Percentiles rank a stretch among this genome's conserved stretches.
Conservation (phyloP, 2,113 vertebrate genomes). For the Lamprotornis superbus region DNA sequence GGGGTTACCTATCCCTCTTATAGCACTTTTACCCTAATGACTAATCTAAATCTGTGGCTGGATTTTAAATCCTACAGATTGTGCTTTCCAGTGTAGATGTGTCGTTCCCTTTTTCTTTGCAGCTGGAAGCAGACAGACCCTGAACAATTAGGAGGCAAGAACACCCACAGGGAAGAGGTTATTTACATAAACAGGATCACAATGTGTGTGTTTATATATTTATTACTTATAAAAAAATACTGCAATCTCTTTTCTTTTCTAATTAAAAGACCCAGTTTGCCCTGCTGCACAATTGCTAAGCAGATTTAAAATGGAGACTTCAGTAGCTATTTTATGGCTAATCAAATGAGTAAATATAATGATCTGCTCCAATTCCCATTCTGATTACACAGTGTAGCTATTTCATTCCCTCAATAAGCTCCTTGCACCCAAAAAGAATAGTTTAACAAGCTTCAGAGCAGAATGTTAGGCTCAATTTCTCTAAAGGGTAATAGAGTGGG, state of each 20-base stretch:
- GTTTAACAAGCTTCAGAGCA: constrained; percentile 73
- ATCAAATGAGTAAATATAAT: constrained; percentile 74
- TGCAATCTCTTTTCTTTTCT: constrained; percentile 38
- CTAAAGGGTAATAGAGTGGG: constrained; percentile 70
- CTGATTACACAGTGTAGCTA: constrained; percentile 70
- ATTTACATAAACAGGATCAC: constrained; percentile 59
- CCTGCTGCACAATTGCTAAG: constrained; percentile 62
- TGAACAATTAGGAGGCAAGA: constrained; percentile 27
- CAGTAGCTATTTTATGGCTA: constrained; percentile 67
- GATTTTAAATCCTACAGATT: neutral
- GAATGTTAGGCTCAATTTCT: constrained; percentile 77
- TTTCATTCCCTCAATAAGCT: constrained; percentile 74
- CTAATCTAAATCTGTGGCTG: neutral
- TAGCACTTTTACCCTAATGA: neutral
- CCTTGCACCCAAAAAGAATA: constrained; percentile 64
- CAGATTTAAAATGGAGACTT: constrained; percentile 60
- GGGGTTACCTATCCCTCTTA: neutral
- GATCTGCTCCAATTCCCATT: constrained; percentile 73
- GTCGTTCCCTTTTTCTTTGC: neutral
- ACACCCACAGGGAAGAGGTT: constrained; percentile 25
- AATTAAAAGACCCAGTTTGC: constrained; percentile 65
- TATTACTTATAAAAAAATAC: constrained; percentile 19
- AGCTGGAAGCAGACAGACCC: constrained; percentile 23
- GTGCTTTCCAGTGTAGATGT: neutral
- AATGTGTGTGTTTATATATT: constrained; percentile 43